These are phyloP conservation scores for Oriolus oriolus DNA, from an alignment of 2,113 vertebrate genomes.

Conservation along the genomic window DNA sequence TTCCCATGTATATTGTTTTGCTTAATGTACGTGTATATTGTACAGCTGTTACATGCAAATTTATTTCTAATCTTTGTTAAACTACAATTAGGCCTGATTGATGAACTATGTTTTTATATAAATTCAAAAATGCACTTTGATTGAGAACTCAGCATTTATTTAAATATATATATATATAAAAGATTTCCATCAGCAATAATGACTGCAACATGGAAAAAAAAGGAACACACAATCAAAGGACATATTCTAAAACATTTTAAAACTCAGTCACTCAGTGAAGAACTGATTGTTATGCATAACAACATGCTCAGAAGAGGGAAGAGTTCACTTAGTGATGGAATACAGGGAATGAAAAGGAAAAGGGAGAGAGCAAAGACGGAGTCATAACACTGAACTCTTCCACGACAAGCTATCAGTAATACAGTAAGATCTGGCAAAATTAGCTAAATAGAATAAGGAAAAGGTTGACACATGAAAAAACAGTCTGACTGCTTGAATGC, in stretches of 20 bases:
- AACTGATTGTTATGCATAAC: neutral
- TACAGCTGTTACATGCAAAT: neutral
- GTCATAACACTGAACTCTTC: neutral
- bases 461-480: neutral
- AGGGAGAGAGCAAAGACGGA: neutral
- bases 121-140: neutral
- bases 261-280: neutral
- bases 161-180: too few relatives aligned
- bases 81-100: neutral
- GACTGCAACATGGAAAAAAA: neutral
- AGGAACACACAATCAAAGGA: neutral
- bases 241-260: neutral
- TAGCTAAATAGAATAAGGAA: neutral
- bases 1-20: neutral
- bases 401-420: neutral
- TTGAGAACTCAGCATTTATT: neutral
- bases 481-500: neutral
- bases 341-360: neutral
- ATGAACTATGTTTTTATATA: neutral
- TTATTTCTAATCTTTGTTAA: neutral
- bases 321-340: neutral
- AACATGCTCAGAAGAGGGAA: neutral
- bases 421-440: neutral
- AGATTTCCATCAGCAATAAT: neutral
- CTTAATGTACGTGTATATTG: neutral